Evolutionary conservation across 2,797 vertebrate species (phyloP).

Genomic region (Sternotherus odoratus): DNA sequence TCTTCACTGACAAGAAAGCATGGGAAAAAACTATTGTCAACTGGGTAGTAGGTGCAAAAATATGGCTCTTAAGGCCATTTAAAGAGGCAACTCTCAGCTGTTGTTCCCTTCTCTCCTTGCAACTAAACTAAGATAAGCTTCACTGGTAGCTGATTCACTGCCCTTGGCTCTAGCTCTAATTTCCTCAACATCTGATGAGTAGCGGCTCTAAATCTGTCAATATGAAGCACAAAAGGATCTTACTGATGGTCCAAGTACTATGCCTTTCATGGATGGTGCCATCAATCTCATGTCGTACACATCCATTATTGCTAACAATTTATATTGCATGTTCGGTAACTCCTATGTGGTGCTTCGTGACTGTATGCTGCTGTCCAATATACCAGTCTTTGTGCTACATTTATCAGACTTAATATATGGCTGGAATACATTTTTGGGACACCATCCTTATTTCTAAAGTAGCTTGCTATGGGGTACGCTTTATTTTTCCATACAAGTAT

Average conservation of each 20-base stretch:
- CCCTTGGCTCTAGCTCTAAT: conserved; percentile 14
- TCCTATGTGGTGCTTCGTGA: conserved; percentile 16
- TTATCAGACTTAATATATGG: background rate
- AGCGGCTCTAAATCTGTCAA: conserved; percentile 46
- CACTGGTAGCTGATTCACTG: conserved; percentile 18
- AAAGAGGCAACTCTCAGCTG: background rate
- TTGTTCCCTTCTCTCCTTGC: conserved; percentile 10
- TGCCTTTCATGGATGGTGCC: conserved; percentile 34
- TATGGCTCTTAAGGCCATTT: background rate
- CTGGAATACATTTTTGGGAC: conserved; percentile 13
- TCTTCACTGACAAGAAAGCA: background rate
- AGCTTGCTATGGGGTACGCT: conserved; percentile 13
- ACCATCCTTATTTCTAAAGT: background rate
- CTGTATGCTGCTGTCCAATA: background rate
- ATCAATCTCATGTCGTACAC: background rate
- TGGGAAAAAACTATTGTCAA: accelerated
- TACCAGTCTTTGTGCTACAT: background rate
- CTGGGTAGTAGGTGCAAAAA: background rate
- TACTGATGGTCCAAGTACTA: background rate
- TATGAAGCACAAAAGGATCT: conserved; percentile 30
- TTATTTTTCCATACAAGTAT: conserved; percentile 9
- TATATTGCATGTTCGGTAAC: background rate
- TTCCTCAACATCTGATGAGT: conserved; percentile 46
- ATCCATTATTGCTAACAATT: conserved; percentile 6
- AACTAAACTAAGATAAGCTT: background rate